These are phyloP conservation scores for Tiaroga cobitis DNA, from an alignment of 2,797 vertebrate genomes.

Conservation along the genomic window DNA sequence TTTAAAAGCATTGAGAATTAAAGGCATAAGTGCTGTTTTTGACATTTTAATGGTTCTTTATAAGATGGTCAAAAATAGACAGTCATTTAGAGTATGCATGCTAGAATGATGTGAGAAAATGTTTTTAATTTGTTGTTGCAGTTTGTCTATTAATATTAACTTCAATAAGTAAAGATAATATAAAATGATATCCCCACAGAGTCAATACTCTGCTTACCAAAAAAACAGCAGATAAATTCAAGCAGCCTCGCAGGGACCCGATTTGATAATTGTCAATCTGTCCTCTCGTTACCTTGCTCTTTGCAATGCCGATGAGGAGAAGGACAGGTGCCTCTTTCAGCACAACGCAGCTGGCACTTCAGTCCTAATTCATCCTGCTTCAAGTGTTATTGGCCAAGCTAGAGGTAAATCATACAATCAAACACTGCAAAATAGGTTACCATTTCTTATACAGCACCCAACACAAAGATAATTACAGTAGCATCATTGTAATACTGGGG, in stretches of 20 bases:
- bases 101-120: neutral
- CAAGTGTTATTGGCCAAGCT: conserved; percentile 46
- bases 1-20: neutral
- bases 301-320: conserved; percentile 35
- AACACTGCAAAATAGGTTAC: conserved; percentile 72
- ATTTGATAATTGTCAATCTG: conserved; percentile 35
- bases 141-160: conserved; percentile 6
- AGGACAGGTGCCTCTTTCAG: conserved; percentile 55
- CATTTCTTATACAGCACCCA: conserved; percentile 67
- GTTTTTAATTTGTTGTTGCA: neutral
- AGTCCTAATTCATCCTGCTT: conserved; percentile 47
- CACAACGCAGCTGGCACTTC: conserved; percentile 49
- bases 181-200: neutral
- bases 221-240: neutral
- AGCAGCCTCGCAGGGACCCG: neutral
- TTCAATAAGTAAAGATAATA: neutral
- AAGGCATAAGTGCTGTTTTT: neutral
- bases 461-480: conserved; percentile 51
- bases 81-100: no score
- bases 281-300: conserved; percentile 17
- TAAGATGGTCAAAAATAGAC: neutral
- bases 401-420: conserved; percentile 39
- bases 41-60: neutral
- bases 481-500: neutral
- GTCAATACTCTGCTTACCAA: neutral